Evolutionary conservation across 2,113 vertebrate genomes (phyloP).

Genomic region (Corapipo altera): DNA sequence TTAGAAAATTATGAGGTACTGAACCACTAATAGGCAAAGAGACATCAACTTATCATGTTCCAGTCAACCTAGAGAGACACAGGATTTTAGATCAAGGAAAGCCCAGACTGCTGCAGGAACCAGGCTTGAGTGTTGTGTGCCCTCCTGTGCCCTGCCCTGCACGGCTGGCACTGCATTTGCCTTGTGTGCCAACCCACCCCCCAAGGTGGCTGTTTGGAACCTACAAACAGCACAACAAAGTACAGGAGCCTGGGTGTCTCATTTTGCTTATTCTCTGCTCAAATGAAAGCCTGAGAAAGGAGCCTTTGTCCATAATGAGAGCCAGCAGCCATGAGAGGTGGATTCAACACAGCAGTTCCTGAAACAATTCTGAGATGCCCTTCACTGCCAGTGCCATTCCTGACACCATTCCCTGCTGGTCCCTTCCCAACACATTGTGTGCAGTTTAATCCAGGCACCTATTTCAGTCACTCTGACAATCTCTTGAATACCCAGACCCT

Average conservation of each 20-base stretch:
- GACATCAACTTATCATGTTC: not conserved
- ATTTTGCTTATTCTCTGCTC: not conserved
- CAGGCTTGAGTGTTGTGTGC: not conserved
- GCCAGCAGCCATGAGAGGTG: not conserved
- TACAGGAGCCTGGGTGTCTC: not conserved
- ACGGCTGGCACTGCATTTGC: not conserved
- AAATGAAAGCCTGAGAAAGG: not conserved
- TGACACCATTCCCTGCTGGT: not conserved
- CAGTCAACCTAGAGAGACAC: not conserved
- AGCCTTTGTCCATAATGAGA: not conserved
- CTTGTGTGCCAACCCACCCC: not conserved
- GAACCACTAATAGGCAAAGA: not conserved
- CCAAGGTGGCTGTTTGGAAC: not conserved
- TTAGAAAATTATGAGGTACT: not conserved
- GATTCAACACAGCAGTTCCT: not conserved
- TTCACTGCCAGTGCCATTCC: not conserved
- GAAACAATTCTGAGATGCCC: not conserved
- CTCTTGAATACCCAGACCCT: not conserved
- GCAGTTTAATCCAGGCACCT: not conserved
- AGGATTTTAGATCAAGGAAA: not conserved
- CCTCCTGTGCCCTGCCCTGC: not conserved
- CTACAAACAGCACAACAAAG: not conserved
- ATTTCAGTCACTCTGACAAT: not conserved
- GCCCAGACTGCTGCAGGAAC: not conserved
- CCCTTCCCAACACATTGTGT: not conserved